Evolutionary conservation across 2,888 invertebrate species (phyloP), one percentile per base, ranked within the genome.

Genomic region (Thyatira batis): DNA sequence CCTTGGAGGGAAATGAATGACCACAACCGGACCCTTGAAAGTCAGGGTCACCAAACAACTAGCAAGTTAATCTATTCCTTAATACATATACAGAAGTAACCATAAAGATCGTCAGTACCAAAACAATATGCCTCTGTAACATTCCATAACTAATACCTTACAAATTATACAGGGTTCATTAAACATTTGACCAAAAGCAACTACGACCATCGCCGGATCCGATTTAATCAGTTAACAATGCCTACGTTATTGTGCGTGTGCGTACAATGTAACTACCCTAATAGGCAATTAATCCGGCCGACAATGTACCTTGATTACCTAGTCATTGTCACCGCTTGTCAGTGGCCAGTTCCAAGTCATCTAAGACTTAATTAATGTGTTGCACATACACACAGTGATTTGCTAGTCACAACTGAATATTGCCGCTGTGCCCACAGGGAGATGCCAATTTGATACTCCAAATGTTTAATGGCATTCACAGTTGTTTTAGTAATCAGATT

Each of bases 241-340:
- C 28, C 13, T 53, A 56, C 53, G 58, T 52, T 57, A 39, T 39
- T 39, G 39, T 17, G 8, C 17, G 17, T 39, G 39, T 17, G 8
- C 39, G 39, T 39, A 25, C 45, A 43, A 50, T 20, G 49, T 25
- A 50, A 57, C 51, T 43, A 39, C 49, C 51, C 61, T 71, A 70
- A 75, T 69, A 68, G 61, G 52, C 75, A 69, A 74, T 73, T 73
- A 73, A 67, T 65, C 57, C 57, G 50, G 57, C 53, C 52, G 58
- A 59, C 65, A 65, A 55, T 64, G 63, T 62, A 56, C 57, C 57
- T 63, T 73, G 69, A 71, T 72, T 66, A 74, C 64, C 56, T 51
- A 67, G 71, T 72, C 74, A 70, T 70, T 70, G 73, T 65, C 55
- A 56, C 23, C 49, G 17, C 59, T 55, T 59, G 61, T 61, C 65